These are phyloP conservation scores for Sphaeridia pumilis DNA, from an alignment of 2,888 invertebrate species.

Conservation along the genomic window DNA sequence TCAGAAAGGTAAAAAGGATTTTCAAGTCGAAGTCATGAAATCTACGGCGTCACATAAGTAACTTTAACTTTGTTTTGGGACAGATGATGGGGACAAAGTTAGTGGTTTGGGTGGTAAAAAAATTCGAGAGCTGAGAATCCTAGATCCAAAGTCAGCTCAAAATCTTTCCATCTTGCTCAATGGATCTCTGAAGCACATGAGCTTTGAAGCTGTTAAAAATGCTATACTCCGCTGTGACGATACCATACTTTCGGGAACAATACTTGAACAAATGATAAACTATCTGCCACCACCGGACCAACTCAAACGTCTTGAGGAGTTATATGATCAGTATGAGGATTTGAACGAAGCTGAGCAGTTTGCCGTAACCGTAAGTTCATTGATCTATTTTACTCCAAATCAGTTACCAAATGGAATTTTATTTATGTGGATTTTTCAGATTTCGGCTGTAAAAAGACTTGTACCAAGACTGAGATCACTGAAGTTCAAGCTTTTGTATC, in stretches of 20 bases:
- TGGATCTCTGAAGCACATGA: slow-evolving; percentile 74
- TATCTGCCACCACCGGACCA: slow-evolving; percentile 87
- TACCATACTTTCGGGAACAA: slow-evolving; percentile 66
- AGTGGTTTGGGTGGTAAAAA: slow-evolving; percentile 55
- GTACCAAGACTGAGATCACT: slow-evolving; percentile 75
- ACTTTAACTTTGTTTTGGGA: too few relatives aligned
- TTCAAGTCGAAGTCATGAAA: too few relatives aligned
- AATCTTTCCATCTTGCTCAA: slow-evolving; percentile 74
- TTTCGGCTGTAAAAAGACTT: slow-evolving; percentile 78
- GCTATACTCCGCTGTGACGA: slow-evolving; percentile 80
- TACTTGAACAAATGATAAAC: slow-evolving; percentile 78
- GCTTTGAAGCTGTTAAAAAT: slow-evolving; percentile 65
- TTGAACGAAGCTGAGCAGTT: slow-evolving; percentile 91
- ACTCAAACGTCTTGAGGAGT: slow-evolving; percentile 66
- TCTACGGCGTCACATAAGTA: too few relatives aligned
- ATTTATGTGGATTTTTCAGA: slow-evolving; percentile 41
- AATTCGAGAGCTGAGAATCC: slow-evolving; percentile 77
- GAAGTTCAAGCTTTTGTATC: slow-evolving; percentile 75
- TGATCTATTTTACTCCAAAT: not conserved
- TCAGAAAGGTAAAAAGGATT: slow-evolving; percentile 22
- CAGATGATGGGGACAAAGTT: slow-evolving; percentile 34
- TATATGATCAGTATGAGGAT: slow-evolving; percentile 64
- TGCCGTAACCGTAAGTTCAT: slow-evolving; percentile 55
- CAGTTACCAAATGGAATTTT: not conserved
- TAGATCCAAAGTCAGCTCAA: slow-evolving; percentile 88